Conservation (phyloP, 2,888 invertebrate species). For the Phania funesta region DNA sequence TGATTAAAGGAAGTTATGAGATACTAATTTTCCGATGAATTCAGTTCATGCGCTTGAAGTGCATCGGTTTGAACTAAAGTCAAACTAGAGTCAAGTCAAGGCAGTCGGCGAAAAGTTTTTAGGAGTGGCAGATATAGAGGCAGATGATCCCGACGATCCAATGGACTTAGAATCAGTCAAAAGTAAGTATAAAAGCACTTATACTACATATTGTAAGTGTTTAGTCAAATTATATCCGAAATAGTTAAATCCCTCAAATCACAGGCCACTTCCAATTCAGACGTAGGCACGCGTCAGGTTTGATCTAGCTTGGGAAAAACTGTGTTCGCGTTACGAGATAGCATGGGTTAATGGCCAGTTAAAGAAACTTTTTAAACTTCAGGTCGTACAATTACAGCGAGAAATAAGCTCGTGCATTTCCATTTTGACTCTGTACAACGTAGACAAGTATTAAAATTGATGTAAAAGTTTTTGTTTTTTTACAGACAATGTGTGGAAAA, state of each 20-base stretch:
- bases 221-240: background rate
- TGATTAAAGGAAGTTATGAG: too few relatives aligned
- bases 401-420: background rate
- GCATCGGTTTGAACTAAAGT: background rate
- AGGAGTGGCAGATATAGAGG: background rate
- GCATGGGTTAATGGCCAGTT: slow-evolving; percentile 1
- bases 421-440: background rate
- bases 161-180: background rate
- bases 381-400: background rate
- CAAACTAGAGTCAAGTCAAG: background rate
- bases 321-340: background rate
- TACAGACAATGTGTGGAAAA: too few relatives aligned
- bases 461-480: too few relatives aligned
- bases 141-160: background rate
- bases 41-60: background rate
- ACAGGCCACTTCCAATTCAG: background rate
- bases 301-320: background rate
- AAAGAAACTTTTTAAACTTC: background rate
- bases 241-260: background rate
- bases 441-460: too few relatives aligned
- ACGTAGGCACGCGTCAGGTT: background rate
- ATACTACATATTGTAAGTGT: background rate
- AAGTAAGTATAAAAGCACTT: background rate
- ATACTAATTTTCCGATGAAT: background rate
- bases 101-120: background rate